A percentile compares a stretch with the other conserved stretches of the same genome.
phyloP scores from a whole-genome alignment of 2,113 vertebrate species.

The Parotia lawesii region DNA sequence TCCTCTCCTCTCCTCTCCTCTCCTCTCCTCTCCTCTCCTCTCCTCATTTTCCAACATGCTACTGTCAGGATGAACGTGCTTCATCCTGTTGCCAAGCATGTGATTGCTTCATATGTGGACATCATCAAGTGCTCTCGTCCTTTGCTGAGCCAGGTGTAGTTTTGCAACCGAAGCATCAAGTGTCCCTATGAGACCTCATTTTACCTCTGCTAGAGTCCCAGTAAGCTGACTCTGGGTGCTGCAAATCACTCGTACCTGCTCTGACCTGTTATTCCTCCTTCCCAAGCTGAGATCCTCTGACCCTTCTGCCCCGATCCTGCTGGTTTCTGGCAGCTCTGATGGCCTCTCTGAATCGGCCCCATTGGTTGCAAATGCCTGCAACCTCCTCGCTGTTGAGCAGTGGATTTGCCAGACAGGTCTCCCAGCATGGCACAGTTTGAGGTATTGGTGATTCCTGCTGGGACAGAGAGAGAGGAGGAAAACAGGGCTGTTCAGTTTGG shows the following conservation, averaged over 20 bases:
- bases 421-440: neutral
- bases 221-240: neutral
- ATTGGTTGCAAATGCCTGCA: neutral
- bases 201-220: neutral
- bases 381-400: neutral
- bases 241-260: neutral
- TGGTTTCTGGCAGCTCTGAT: neutral
- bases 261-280: neutral
- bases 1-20: no score
- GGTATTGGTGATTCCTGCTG: neutral
- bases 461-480: neutral
- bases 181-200: neutral
- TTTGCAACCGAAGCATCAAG: neutral
- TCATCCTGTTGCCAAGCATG: neutral
- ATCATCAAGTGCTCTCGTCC: neutral
- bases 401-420: neutral
- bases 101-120: neutral
- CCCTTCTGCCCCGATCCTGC: neutral
- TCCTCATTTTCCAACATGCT: neutral
- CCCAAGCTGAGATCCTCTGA: neutral
- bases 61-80: neutral
- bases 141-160: neutral
- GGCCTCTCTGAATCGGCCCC: neutral
- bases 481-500: neutral
- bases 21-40: no score